These are phyloP conservation scores for Ariolimax columbianus DNA, from an alignment of 2,888 invertebrate genomes.

Conservation along the genomic window DNA sequence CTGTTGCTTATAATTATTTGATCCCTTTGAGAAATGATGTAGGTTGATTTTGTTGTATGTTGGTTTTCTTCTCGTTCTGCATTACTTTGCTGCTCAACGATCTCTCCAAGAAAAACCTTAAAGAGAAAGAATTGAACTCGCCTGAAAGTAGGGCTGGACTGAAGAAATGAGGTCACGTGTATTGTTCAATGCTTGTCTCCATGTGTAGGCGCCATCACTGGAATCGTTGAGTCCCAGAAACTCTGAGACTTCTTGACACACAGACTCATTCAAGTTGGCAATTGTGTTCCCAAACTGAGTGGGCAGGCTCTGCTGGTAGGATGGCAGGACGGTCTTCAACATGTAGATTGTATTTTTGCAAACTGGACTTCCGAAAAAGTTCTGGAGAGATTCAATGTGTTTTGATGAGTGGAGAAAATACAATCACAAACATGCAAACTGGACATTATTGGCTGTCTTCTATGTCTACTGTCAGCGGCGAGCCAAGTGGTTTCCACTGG, in stretches of 20 bases:
- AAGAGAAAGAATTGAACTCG: constrained; percentile 37
- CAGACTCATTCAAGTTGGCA: constrained; percentile 39
- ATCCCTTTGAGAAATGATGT: too few relatives aligned
- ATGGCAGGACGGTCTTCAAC: neutral
- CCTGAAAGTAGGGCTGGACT: constrained; percentile 54
- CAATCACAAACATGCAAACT: too few relatives aligned
- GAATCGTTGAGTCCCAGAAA: constrained; percentile 45
- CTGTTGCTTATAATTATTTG: too few relatives aligned
- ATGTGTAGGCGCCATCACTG: constrained; percentile 54
- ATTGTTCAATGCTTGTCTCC: constrained; percentile 57
- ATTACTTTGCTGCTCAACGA: too few relatives aligned
- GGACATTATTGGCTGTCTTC: too few relatives aligned
- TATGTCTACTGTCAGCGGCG: too few relatives aligned
- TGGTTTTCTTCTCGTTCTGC: too few relatives aligned
- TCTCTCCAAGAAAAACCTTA: neutral
- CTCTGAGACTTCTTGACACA: constrained; percentile 42
- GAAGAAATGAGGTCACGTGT: constrained; percentile 47
- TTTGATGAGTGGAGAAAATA: too few relatives aligned
- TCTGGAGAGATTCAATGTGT: constrained; percentile 45
- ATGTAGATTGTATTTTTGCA: constrained; percentile 44
- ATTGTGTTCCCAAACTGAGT: neutral
- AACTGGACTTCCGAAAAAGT: constrained; percentile 42
- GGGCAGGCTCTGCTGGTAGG: neutral
- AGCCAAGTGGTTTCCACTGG: too few relatives aligned
- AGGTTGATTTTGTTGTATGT: too few relatives aligned